Evolutionary conservation across 1,140 invertebrate genomes (phyloP), one percentile per base, ranked within the genome.

Genomic region (Brachystomella parvula): DNA sequence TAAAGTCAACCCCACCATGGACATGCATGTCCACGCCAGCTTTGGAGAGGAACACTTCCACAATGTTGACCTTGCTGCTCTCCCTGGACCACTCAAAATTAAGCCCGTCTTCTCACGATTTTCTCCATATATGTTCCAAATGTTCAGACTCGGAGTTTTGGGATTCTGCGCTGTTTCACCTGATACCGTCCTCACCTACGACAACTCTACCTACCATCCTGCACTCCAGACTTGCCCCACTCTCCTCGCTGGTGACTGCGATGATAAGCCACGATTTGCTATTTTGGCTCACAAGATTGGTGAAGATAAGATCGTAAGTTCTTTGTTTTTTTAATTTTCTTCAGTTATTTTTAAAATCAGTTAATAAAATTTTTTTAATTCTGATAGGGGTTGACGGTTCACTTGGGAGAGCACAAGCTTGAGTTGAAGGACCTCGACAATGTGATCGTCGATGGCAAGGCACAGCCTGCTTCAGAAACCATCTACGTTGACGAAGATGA

Each of bases 31-130:
- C 59, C 69, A 73, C 63, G 29, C 33, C 26, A 71, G 69, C 29
- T 32, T 56, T 29, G 69, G 69, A 57, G 30, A 71, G 32, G 72
- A 69, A 62, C 72, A 73, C 35, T 73, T 70, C 67, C 72, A 73
- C 65, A 64, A 61, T 47, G 65, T 73, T 58, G 72, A 73, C 60
- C 63, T 73, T n/a, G 62, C 59, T 53, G 57, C 63, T 57, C 61
- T 73, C n/a, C 72, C 72, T 3, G 64, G 66, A 39, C 31, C 59
- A 57, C 39, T 73, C 19, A 64, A 68, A 53, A 12, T 26, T 35
- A 53, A 60, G 31, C 69, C 69, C 32, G 67, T 73, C 61, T 71
- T 64, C 57, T 65, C 69, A 30, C 69, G 72, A 29, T 73, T 73
- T 66, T 58, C 56, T 60, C 65, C 72, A 33, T 49, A 69, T 49